phyloP scores from a whole-genome alignment of 2,113 vertebrate species.

The Elephantulus edwardii region DNA sequence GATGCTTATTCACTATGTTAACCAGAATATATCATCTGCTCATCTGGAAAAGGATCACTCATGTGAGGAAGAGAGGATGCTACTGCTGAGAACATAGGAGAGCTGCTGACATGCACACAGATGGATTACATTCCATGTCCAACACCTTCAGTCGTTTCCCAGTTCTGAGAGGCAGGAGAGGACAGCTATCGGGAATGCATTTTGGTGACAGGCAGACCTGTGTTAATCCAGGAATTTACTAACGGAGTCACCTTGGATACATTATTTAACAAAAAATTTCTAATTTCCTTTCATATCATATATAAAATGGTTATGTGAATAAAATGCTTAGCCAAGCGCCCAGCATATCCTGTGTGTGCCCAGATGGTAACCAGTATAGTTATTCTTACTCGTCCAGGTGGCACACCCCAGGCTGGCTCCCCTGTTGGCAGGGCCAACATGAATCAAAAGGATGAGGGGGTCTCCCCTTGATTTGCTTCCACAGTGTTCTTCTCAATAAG shows the following conservation, averaged over 20 bases:
- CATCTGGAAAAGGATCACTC: not conserved
- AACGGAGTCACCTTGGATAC: not conserved
- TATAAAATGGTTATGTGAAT: not conserved
- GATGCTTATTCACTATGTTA: not conserved
- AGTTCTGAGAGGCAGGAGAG: not conserved
- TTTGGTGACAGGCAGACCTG: not conserved
- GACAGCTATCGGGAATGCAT: not conserved
- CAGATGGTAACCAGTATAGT: accelerated
- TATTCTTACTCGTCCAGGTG: not conserved
- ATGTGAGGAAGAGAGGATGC: not conserved
- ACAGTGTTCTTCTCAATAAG: not conserved
- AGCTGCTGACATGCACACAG: not conserved
- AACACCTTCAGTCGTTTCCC: not conserved
- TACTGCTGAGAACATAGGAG: no score
- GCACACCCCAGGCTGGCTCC: not conserved
- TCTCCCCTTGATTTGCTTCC: not conserved
- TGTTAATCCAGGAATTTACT: not conserved
- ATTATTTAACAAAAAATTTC: not conserved
- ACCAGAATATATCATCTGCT: not conserved
- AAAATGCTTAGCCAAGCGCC: not conserved
- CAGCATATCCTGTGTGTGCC: not conserved
- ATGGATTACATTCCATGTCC: not conserved
- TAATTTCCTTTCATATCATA: not conserved
- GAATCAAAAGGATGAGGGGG: not conserved
- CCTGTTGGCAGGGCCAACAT: not conserved